Evolutionary conservation across 2,797 vertebrate genomes (phyloP).

Genomic region (Sciurus vulgaris): DNA sequence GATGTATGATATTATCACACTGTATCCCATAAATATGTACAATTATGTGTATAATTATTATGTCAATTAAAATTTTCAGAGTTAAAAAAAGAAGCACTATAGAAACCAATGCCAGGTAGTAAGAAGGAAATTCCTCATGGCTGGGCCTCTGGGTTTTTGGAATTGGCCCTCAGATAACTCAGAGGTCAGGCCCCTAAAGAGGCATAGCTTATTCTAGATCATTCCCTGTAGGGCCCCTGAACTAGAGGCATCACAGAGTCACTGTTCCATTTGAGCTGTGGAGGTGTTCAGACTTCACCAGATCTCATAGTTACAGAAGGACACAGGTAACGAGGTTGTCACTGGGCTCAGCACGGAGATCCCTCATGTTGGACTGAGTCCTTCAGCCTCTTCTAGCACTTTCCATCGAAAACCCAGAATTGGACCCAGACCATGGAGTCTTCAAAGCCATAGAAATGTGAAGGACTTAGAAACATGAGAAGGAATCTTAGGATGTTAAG

Average conservation of each 20-base stretch:
- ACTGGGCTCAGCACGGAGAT: fast-evolving
- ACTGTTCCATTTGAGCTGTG: background rate
- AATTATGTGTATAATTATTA: background rate
- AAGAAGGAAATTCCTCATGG: background rate
- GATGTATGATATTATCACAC: background rate
- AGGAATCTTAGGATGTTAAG: background rate
- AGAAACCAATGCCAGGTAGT: background rate
- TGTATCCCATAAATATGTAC: background rate
- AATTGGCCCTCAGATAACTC: background rate
- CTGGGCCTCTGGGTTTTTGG: background rate
- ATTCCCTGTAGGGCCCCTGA: background rate
- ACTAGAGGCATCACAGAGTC: background rate
- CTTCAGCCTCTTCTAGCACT: background rate
- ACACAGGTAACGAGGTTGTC: fast-evolving
- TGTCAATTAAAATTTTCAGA: background rate
- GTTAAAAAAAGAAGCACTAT: background rate
- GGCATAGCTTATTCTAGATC: background rate
- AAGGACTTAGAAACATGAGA: background rate
- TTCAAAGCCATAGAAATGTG: background rate
- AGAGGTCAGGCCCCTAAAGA: background rate
- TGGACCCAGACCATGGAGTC: background rate
- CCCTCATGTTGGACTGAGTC: too few species aligned
- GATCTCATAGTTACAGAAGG: background rate
- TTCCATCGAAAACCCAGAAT: background rate
- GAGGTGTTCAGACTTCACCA: background rate